These are phyloP conservation scores for Drosophila mayaguana DNA, from an alignment of 2,888 invertebrate species.

Conservation along the genomic window DNA sequence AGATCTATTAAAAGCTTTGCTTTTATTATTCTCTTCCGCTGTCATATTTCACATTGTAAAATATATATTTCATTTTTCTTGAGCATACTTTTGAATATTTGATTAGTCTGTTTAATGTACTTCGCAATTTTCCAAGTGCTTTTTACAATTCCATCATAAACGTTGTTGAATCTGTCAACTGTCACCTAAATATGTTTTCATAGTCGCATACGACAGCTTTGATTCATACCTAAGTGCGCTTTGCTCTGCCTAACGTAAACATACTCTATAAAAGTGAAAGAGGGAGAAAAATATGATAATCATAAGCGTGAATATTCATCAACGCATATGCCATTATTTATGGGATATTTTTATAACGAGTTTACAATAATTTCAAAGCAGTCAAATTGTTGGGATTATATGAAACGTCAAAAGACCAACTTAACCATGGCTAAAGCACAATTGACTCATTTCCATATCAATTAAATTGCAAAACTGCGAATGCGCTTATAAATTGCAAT, in stretches of 20 bases:
- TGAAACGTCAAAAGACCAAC: slow-evolving; percentile 30
- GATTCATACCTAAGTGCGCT: slow-evolving; percentile 39
- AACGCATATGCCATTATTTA: not conserved
- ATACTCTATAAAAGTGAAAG: not conserved
- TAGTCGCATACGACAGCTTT: slow-evolving; percentile 33
- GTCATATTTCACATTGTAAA: slow-evolving; percentile 1
- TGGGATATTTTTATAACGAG: not conserved
- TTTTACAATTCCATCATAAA: slow-evolving; percentile 13
- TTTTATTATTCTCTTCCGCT: not conserved
- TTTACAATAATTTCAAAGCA: not conserved
- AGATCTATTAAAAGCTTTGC: not conserved
- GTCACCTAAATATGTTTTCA: slow-evolving; percentile 16
- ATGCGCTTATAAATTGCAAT: slow-evolving; percentile 27
- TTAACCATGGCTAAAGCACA: slow-evolving; percentile 29
- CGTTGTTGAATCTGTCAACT: slow-evolving; percentile 22
- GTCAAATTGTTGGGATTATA: slow-evolving; percentile 26
- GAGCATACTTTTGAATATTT: slow-evolving; percentile 4
- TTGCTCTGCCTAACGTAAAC: not conserved
- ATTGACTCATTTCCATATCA: slow-evolving; percentile 41
- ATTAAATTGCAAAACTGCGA: slow-evolving; percentile 14
- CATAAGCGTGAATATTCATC: too few species aligned
- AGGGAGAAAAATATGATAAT: not conserved
- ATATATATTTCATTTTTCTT: slow-evolving; percentile 1
- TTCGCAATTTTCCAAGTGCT: not conserved
- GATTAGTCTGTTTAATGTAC: not conserved